Evolutionary conservation across 2,113 vertebrate species (phyloP).

Genomic region (Spea bombifrons): DNA sequence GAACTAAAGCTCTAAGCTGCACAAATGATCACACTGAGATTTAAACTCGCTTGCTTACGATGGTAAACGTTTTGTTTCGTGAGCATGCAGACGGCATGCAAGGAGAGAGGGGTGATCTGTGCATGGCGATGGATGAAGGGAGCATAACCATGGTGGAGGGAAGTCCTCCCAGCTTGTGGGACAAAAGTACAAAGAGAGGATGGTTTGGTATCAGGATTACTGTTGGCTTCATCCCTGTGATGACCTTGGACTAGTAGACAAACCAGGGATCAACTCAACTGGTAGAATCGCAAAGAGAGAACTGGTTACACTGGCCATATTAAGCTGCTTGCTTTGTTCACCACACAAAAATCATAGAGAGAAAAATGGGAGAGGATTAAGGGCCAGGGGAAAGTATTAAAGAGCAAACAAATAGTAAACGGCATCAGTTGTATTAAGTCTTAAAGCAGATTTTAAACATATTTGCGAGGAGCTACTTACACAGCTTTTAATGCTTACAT

Average conservation of each 20-base stretch:
- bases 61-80: conserved; percentile 19
- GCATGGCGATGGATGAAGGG: conserved; percentile 12
- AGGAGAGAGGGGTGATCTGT: neutral
- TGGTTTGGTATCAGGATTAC: neutral
- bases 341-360: conserved; percentile 15
- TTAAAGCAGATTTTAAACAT: conserved; percentile 44
- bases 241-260: neutral
- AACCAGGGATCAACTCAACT: conserved; percentile 22
- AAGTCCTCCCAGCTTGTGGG: neutral
- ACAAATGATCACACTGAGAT: neutral
- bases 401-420: conserved; percentile 47
- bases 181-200: neutral
- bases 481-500: conserved; percentile 31
- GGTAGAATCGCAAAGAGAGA: conserved; percentile 11
- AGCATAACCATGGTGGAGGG: neutral
- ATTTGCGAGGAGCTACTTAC: conserved; percentile 33
- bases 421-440: conserved; percentile 51
- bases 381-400: conserved; percentile 6
- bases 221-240: conserved; percentile 17
- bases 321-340: neutral
- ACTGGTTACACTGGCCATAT: conserved; percentile 6
- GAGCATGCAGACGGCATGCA: conserved; percentile 35
- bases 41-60: conserved; percentile 22
- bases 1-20: no score
- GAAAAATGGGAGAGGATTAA: conserved; percentile 49